Evolutionary conservation across 2,113 vertebrate genomes (phyloP), one percentile per base, ranked within the genome.

Genomic region (Arizona elegans): DNA sequence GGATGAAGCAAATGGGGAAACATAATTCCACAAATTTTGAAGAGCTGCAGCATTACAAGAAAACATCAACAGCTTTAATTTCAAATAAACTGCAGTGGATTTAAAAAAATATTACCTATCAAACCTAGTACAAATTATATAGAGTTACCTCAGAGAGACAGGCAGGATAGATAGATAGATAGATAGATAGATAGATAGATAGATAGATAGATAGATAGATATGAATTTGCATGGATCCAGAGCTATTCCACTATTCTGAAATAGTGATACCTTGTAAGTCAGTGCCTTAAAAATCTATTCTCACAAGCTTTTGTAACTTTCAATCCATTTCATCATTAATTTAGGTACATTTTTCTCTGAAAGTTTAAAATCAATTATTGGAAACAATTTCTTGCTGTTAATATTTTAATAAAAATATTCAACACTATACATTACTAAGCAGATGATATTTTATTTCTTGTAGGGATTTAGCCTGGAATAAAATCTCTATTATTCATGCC

Each of bases 381-480:
- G 91, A 96, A 96, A 90, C 92, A 59, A 85, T 94, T 90, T 86
- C 91, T 89, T 96, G 81, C 65, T 92, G 89, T 95, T 94, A 58
- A 89, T 92, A 92, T 94, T 94, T 94, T 93, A 92, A 93, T 93
- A 95, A 94, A 95, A 97, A 85, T 65, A n/a, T 94, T 65, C 75
- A 96, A 96, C 52, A 95, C 92, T 94, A 91, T 90, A 17, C 43
- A 59, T 90, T 90, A 53, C 26, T 95, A 96, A 96, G 89, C 93
- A 94, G 92, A 92, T 90, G 92, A 94, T 92, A 91, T 93, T 87
- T 97, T 62, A 92, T 85, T 65, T 95, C 81, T 92, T 96, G 24
- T 92, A 99, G 99, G 53, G 98, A 99, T 96, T 97, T 99, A 95
- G 98, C 98, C 75, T 99, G 98, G 98, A 99, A 99, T 97, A 98